A percentile compares a stretch with the other conserved stretches of the same genome.
phyloP scores from a whole-genome alignment of 2,797 vertebrate species.

The Podargus strigoides region DNA sequence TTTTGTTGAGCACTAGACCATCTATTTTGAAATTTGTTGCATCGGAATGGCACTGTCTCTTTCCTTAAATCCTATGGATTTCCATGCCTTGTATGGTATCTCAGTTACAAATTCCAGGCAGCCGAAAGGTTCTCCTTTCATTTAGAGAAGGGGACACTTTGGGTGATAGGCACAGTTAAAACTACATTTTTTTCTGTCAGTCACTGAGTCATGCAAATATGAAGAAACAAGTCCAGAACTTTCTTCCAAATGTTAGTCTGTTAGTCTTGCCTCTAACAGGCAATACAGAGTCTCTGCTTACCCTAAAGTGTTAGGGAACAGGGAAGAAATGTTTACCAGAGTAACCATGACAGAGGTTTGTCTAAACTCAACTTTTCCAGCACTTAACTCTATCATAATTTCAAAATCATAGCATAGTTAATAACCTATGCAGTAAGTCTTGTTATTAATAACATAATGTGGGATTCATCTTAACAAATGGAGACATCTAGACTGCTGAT shows the following conservation, averaged over 20 bases:
- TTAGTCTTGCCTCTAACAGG: not conserved
- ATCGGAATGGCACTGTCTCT: not conserved
- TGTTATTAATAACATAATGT: not conserved
- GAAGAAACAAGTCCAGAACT: not conserved
- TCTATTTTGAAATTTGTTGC: not conserved
- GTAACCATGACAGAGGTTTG: not conserved
- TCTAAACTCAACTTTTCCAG: not conserved
- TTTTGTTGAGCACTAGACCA: not conserved
- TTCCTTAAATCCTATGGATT: not conserved
- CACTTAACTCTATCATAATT: not conserved
- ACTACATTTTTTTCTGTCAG: fast-evolving
- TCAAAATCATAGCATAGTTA: not conserved
- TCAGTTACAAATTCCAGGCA: not conserved
- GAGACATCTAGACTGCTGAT: not conserved
- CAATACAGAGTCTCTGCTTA: not conserved
- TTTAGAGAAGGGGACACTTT: not conserved
- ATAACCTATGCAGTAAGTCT: not conserved
- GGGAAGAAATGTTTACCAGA: not conserved
- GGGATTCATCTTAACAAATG: not conserved
- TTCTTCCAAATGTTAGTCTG: not conserved
- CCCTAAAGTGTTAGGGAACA: not conserved
- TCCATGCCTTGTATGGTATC: not conserved
- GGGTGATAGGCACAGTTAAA: not conserved
- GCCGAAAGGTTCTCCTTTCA: not conserved
- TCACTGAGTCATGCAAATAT: not conserved